Conservation (phyloP, 2,888 invertebrate species). For the Coelopa pilipes region DNA sequence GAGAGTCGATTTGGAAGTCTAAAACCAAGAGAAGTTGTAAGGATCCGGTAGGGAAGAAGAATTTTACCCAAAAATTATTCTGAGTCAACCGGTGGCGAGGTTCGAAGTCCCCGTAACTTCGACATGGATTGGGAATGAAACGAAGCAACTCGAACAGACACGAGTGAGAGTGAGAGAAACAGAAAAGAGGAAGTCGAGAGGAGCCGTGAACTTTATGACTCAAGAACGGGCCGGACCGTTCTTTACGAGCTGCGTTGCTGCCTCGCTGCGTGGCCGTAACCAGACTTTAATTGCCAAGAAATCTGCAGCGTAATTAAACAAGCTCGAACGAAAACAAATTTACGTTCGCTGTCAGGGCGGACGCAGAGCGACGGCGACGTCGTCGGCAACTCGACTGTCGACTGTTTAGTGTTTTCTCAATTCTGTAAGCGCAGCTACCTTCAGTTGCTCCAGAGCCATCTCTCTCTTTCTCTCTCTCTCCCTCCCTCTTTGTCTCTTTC, state of each 20-base stretch:
- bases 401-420: conserved; percentile 18
- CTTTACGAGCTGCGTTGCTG: conserved; percentile 26
- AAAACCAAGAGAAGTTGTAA: no score
- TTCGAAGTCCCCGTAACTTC: no score
- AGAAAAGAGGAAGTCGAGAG: background rate
- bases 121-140: no score
- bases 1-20: no score
- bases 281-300: conserved; percentile 61
- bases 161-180: no score
- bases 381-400: background rate
- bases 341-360: conserved; percentile 63
- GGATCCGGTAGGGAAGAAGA: no score
- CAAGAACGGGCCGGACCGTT: conserved; percentile 6
- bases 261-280: conserved; percentile 34
- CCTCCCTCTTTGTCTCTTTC: no score
- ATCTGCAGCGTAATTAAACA: conserved; percentile 53
- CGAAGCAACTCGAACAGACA: no score
- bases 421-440: background rate
- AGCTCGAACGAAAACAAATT: conserved; percentile 54
- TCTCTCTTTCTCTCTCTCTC: no score
- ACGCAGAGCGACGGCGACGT: background rate
- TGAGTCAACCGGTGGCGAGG: no score
- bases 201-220: conserved; percentile 27
- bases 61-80: no score
- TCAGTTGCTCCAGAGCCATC: no score